These are phyloP conservation scores for Alethe diademata DNA, from an alignment of 2,113 vertebrate genomes.

Conservation along the genomic window DNA sequence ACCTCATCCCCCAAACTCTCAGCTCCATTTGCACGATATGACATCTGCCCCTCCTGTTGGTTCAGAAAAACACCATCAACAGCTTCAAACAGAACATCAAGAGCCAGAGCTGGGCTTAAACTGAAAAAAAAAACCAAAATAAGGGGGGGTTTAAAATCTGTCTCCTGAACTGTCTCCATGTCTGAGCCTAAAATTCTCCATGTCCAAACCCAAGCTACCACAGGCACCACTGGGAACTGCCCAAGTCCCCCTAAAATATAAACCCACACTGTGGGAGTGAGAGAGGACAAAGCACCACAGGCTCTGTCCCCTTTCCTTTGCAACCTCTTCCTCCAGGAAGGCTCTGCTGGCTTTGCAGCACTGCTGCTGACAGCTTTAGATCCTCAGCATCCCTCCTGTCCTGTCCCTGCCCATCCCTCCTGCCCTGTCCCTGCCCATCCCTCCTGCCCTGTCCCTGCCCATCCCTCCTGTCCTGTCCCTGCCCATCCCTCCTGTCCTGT, in stretches of 20 bases:
- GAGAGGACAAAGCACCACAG: accelerated
- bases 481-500: too few species aligned
- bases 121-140: not conserved
- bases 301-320: not conserved
- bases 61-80: not conserved
- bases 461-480: too few species aligned
- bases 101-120: not conserved
- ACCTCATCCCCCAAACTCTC: not conserved
- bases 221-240: accelerated
- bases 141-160: too few species aligned
- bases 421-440: not conserved
- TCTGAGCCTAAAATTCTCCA: not conserved
- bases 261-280: accelerated
- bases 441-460: not conserved
- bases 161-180: not conserved
- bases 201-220: not conserved
- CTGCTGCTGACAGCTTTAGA: not conserved
- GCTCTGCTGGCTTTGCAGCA: not conserved
- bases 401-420: not conserved
- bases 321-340: not conserved
- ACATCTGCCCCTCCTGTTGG: not conserved
- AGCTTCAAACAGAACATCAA: not conserved
- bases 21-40: not conserved
- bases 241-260: not conserved
- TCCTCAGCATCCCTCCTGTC: not conserved